Evolutionary conservation across 2,888 invertebrate genomes (phyloP).

Genomic region (Archaeoteleia sp.): DNA sequence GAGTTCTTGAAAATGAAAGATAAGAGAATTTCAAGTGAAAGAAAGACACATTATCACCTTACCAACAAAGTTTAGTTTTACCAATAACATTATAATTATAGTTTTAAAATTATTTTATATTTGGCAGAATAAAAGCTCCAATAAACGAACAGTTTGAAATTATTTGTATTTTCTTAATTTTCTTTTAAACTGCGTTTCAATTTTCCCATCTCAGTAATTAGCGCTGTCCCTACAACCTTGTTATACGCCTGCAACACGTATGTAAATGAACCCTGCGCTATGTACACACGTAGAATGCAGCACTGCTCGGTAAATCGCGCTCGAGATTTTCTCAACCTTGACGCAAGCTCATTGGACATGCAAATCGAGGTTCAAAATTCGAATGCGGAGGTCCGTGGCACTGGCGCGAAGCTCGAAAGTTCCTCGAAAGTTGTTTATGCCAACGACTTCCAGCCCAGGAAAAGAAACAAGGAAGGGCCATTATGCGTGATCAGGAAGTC

Average conservation of each 20-base stretch:
- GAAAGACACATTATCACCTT: slow-evolving; percentile 32
- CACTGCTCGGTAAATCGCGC: neutral
- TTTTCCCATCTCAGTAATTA: too few species aligned
- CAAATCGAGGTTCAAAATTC: slow-evolving; percentile 1
- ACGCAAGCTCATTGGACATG: neutral
- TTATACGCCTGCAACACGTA: too few species aligned
- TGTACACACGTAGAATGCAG: too few species aligned
- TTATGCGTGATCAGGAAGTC: slow-evolving; percentile 5
- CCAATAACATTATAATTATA: too few species aligned
- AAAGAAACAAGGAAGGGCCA: slow-evolving; percentile 7
- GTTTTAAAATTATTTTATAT: too few species aligned
- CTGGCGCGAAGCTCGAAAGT: neutral
- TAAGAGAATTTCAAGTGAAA: slow-evolving; percentile 38
- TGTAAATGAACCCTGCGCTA: too few species aligned
- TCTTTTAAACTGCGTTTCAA: too few species aligned
- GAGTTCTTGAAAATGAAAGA: slow-evolving; percentile 36
- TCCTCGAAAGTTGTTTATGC: slow-evolving; percentile 8
- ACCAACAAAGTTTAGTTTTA: too few species aligned
- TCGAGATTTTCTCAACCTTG: slow-evolving; percentile 1
- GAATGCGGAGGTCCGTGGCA: neutral
- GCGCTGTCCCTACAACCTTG: too few species aligned
- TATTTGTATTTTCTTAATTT: too few species aligned
- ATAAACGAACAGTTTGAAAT: too few species aligned
- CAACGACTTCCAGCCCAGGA: slow-evolving; percentile 1
- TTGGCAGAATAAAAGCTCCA: too few species aligned